phyloP scores from a whole-genome alignment of 2,797 vertebrate genomes.

The Apogon talboti region DNA sequence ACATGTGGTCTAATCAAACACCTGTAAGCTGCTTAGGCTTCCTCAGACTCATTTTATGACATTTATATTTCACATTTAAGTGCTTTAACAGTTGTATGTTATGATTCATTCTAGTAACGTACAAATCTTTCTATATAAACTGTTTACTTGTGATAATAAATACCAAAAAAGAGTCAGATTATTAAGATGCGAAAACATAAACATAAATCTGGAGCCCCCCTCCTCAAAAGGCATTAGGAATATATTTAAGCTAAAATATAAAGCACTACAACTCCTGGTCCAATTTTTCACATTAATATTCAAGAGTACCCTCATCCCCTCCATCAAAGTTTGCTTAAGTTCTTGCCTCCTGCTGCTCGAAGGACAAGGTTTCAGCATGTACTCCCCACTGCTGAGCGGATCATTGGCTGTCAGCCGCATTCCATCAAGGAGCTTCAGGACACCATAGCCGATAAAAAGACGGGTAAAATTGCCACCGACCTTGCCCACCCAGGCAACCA shows the following conservation, averaged over 20 bases:
- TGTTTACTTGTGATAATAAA: too few relatives aligned
- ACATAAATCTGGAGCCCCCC: too few relatives aligned
- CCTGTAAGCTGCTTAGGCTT: too few relatives aligned
- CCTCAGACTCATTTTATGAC: too few relatives aligned
- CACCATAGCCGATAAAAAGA: constrained; percentile 45
- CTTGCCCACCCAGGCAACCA: constrained; percentile 63
- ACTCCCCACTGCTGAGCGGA: constrained; percentile 51
- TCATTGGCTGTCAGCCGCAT: constrained; percentile 64
- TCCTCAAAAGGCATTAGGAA: too few relatives aligned
- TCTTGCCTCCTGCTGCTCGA: constrained; percentile 44
- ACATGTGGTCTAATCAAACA: too few relatives aligned
- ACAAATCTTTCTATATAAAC: too few relatives aligned
- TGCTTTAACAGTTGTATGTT: too few relatives aligned
- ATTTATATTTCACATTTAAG: too few relatives aligned
- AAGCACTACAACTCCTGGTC: constrained; percentile 4
- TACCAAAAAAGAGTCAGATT: too few relatives aligned
- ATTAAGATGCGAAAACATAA: too few relatives aligned
- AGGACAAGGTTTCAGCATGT: constrained; percentile 48
- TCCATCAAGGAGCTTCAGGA: constrained; percentile 65
- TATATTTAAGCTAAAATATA: background rate
- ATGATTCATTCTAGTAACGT: too few relatives aligned
- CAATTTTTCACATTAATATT: constrained; percentile 42
- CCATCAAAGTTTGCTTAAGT: constrained; percentile 41
- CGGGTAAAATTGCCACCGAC: constrained; percentile 51
- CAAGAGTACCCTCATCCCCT: constrained; percentile 24